phyloP scores from a whole-genome alignment of 2,113 vertebrate genomes.

The Aspidoscelis tigris region DNA sequence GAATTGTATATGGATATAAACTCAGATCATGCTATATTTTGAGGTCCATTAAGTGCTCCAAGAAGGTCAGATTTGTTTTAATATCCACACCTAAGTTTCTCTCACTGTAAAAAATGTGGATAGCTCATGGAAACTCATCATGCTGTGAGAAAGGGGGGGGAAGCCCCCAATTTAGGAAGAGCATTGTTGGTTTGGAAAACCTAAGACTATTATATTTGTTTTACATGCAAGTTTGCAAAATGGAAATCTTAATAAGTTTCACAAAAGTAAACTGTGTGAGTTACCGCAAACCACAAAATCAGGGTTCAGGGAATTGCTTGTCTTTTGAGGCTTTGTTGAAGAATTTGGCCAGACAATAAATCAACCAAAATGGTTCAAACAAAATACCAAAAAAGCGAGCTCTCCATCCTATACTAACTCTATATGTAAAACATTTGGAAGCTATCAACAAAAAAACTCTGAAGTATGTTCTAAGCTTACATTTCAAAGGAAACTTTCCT shows the following conservation, averaged over 20 bases:
- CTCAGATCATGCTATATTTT: neutral
- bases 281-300: slow-evolving; percentile 30
- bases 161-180: slow-evolving; percentile 18
- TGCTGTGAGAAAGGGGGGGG: slow-evolving; percentile 9
- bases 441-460: slow-evolving; percentile 19
- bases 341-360: slow-evolving; percentile 35
- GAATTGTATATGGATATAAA: neutral
- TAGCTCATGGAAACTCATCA: slow-evolving; percentile 27
- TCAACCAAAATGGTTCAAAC: slow-evolving; percentile 5
- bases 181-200: slow-evolving; percentile 1
- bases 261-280: slow-evolving; percentile 33
- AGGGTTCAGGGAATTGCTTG: slow-evolving; percentile 30
- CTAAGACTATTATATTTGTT: slow-evolving; percentile 39
- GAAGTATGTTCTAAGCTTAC: neutral
- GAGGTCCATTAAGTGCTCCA: neutral
- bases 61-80: slow-evolving; percentile 17
- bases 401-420: neutral
- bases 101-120: neutral
- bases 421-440: slow-evolving; percentile 29
- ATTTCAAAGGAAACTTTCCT: neutral
- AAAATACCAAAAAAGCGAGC: neutral
- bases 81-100: slow-evolving; percentile 1
- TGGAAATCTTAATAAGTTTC: slow-evolving; percentile 41
- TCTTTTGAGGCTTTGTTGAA: slow-evolving; percentile 35
- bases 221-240: slow-evolving; percentile 29